Evolutionary conservation across 2,797 vertebrate species (phyloP).

Genomic region (Aratinga solstitialis): DNA sequence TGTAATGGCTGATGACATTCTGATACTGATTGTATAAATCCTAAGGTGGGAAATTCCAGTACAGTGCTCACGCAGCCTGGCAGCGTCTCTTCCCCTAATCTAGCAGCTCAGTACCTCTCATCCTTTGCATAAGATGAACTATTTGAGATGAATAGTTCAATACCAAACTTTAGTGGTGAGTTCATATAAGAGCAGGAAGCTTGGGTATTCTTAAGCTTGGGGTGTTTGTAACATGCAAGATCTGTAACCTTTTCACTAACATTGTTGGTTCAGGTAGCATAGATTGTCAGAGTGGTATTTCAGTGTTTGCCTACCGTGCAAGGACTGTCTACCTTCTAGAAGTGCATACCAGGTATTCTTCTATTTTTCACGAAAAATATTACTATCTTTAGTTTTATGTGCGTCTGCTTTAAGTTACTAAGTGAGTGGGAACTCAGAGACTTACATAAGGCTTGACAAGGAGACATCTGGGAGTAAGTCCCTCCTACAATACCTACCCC

Average conservation of each 20-base stretch:
- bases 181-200: background rate
- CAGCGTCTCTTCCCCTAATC: background rate
- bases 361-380: background rate
- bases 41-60: background rate
- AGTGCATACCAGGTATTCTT: background rate
- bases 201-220: background rate
- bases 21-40: background rate
- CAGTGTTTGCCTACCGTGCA: background rate
- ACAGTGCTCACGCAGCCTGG: fast-evolving
- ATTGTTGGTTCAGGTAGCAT: background rate
- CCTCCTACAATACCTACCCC: background rate
- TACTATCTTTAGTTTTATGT: background rate
- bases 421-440: background rate
- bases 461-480: background rate
- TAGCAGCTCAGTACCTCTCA: background rate
- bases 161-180: background rate
- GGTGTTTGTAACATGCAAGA: background rate
- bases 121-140: background rate
- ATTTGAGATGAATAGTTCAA: background rate
- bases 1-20: background rate
- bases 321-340: background rate
- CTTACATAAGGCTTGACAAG: background rate
- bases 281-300: background rate
- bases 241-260: background rate
- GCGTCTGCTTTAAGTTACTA: background rate